These are phyloP conservation scores for Drosophila austrosaltans DNA, from an alignment of 2,888 invertebrate species.

Conservation along the genomic window DNA sequence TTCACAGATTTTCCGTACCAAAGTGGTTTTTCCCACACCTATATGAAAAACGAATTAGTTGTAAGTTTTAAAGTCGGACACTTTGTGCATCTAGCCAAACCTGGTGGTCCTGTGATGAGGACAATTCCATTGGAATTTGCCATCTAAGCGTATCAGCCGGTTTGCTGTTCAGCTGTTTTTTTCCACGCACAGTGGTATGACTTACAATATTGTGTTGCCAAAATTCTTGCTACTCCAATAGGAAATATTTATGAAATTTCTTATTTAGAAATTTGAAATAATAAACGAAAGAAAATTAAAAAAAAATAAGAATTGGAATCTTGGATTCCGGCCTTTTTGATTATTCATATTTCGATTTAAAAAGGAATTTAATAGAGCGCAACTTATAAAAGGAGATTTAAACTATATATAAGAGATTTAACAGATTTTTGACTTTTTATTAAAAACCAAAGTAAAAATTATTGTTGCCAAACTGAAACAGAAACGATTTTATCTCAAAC, in stretches of 20 bases:
- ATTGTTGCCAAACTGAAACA: too few species aligned
- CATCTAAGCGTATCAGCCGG: slow-evolving; percentile 30
- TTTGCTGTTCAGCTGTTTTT: background rate
- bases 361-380: too few species aligned
- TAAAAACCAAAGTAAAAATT: too few species aligned
- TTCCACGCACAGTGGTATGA: background rate
- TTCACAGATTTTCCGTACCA: slow-evolving; percentile 84
- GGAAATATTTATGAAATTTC: background rate
- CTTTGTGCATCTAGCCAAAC: slow-evolving; percentile 19
- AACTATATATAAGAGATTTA: too few species aligned
- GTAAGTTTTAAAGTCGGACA: background rate
- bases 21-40: slow-evolving; percentile 89
- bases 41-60: background rate
- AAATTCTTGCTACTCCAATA: background rate
- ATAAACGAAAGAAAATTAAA: too few species aligned
- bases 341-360: too few species aligned
- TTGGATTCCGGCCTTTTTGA: too few species aligned
- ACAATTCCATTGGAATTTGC: slow-evolving; percentile 33
- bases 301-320: too few species aligned
- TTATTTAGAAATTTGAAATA: too few species aligned
- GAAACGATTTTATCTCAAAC: too few species aligned
- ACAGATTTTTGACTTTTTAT: too few species aligned
- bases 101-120: slow-evolving; percentile 61
- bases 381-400: too few species aligned
- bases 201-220: background rate